Percentiles rank a stretch among this genome's conserved stretches.
These are phyloP conservation scores for Nerophis lumbriciformis DNA, from an alignment of 2,113 vertebrate species.

Conservation along the genomic window DNA sequence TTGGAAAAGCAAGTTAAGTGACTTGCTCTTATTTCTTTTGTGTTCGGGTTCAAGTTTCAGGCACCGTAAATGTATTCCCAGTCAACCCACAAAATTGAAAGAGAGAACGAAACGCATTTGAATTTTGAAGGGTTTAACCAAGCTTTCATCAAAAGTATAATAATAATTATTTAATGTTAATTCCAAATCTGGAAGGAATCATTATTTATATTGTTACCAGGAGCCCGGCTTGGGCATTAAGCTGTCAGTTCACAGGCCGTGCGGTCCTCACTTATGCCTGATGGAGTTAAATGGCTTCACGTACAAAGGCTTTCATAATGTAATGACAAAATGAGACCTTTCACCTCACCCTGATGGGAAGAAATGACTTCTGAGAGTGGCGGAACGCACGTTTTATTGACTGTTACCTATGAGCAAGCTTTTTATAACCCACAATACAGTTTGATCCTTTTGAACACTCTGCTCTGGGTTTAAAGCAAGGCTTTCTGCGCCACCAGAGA, in stretches of 20 bases:
- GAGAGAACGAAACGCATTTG: no score
- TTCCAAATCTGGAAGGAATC: neutral
- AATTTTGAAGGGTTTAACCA: neutral
- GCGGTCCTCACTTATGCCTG: neutral
- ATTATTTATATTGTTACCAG: constrained; percentile 1
- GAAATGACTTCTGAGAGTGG: neutral
- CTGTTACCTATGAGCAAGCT: neutral
- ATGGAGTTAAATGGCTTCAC: neutral
- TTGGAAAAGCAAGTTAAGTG: neutral
- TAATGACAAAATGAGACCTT: constrained; percentile 5
- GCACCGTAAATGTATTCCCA: neutral
- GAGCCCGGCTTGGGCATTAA: constrained; percentile 1
- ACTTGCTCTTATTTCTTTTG: neutral
- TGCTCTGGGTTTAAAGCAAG: neutral
- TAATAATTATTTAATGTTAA: neutral
- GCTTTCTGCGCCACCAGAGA: neutral
- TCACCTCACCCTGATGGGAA: constrained; percentile 3
- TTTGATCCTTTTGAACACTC: neutral
- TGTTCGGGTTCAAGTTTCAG: constrained; percentile 1
- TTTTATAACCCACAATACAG: neutral
- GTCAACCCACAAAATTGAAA: neutral
- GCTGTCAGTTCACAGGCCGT: neutral
- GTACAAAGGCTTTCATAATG: neutral
- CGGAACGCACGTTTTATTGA: neutral
- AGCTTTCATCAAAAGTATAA: neutral